Evolutionary conservation across 2,113 vertebrate genomes (phyloP).

Genomic region (Ciconia maguari): DNA sequence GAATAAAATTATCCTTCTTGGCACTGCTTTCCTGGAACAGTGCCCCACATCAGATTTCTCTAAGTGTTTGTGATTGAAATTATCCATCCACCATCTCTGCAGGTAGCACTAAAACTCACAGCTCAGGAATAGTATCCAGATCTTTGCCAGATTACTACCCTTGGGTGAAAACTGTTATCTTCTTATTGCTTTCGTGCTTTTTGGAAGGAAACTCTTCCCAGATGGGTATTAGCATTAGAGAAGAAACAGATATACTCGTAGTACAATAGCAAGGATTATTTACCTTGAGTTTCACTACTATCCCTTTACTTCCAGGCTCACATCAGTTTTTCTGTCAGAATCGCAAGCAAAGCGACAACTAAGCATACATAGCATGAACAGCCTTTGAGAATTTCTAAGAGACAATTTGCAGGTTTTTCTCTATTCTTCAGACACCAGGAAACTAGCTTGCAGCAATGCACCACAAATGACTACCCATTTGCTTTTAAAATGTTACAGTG

Average conservation of each 20-base stretch:
- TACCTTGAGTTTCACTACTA: conserved; percentile 11
- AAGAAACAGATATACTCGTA: background rate
- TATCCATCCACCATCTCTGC: conserved; percentile 13
- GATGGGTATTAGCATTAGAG: background rate
- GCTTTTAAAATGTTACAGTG: background rate
- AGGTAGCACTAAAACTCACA: conserved; percentile 7
- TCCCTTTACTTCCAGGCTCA: background rate
- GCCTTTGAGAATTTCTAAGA: background rate
- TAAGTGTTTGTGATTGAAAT: conserved; percentile 36
- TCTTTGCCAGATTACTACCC: conserved; percentile 1
- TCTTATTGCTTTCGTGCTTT: background rate
- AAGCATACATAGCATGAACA: background rate
- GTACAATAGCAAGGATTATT: conserved; percentile 3
- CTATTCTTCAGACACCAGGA: background rate
- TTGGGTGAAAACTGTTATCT: conserved; percentile 32
- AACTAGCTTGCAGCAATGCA: background rate
- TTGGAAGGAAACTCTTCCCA: background rate
- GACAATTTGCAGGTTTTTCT: background rate
- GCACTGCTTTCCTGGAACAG: conserved; percentile 8
- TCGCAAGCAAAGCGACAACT: background rate
- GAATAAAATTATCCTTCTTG: conserved; percentile 23
- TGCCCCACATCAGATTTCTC: background rate
- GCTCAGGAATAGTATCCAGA: background rate
- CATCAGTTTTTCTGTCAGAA: conserved; percentile 15
- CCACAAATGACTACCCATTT: background rate